Base-by-base conservation (phyloP, 2,888 invertebrate genomes). In the Adelphocoris suturalis region DNA sequence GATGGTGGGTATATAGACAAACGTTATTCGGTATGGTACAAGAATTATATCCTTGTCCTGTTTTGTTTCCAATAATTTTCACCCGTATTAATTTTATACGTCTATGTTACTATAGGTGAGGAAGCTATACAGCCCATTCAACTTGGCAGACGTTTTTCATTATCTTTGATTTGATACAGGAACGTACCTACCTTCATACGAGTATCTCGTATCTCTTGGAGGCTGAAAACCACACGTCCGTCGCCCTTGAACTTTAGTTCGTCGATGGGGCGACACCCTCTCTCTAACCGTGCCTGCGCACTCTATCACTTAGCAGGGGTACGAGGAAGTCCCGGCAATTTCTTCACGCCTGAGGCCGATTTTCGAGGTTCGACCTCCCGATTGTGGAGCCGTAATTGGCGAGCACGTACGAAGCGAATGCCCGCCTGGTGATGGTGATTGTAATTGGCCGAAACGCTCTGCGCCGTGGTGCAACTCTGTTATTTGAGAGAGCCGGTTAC, bases 261-360 rank as follows among this genome's bases (percentile, higher is more conserved):
- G 12, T 19, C 68, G 23, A 23, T 68, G 68, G 12, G 5, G 2
- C 23, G 68, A 23, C 68, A 27, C 68, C 57, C n/a, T 57, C 68
- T 68, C 68, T 7, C 68, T 68, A 13, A 68, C 68, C n/a, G 68
- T 23, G 23, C 23, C 23, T 23, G 68, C 57, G 23, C 68, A 23
- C 23, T 68, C 68, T 3, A 68, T 68, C 13, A 23, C 23, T 23
- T 23, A 13, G 37, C n/a, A 52, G 52, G 37, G 11, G 12, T 13
- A 27, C 68, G 23, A 68, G 68, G 68, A 68, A 68, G 68, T 68
- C 68, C 27, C 23, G n/a, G 57, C 57, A 5, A 13, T 27, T 13
- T 68, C 68, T 68, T 68, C 68, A 68, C 68, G 68, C 68, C 68
- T 68, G 12, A 23, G 68, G 68, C 68, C 19, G 68, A 68, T 68